Evolutionary conservation across 2,797 vertebrate species (phyloP), one percentile per base, ranked within the genome.

Genomic region (Eurystomus glaucurus): DNA sequence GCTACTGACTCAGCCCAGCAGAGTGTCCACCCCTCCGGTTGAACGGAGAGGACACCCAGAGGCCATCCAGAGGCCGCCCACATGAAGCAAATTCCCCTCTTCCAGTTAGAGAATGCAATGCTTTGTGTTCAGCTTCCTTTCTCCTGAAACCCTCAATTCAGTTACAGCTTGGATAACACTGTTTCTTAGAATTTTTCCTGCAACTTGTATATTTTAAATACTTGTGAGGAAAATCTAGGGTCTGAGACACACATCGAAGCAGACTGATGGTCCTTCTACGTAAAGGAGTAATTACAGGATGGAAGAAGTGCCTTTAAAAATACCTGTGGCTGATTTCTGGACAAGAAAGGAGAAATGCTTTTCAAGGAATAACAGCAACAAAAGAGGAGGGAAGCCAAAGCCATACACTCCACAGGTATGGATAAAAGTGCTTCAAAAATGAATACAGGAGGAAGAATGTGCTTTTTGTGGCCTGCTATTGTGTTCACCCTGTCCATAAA

Each of bases 41-140:
- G 4, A 14, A 8, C 16, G 50, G 45, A 54, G 76, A 37, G 18
- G 55, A 55, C 7, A 58, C 41, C 29, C 19, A 45, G 16, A 19
- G 45, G 45, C 19, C 7, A 35, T 35, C 35, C 1, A 6, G 10
- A 50, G 65, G 23, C 35, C 33, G 11, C 2, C 45, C 15, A 3
- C 1, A 0, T 4, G 2, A 1, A 29, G 14, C 0, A 0, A 77
- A 71, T 50, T 43, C 26, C 58, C 23, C 74, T 41, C 48, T 50
- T 69, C 58, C 52, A 39, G 43, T 8, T 11, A 37, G 23, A 55
- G 21, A 89, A 74, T 1, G 12, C 33, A 41, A 22, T 2, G 51
- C 10, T 71, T 66, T 41, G 41, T 50, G 39, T 23, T 11, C 39
- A 62, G 2, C 13, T 57, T 48, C 71, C 52, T 15, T 21, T 77